phyloP scores from a whole-genome alignment of 2,888 invertebrate genomes.

The Diarsia brunnea region DNA sequence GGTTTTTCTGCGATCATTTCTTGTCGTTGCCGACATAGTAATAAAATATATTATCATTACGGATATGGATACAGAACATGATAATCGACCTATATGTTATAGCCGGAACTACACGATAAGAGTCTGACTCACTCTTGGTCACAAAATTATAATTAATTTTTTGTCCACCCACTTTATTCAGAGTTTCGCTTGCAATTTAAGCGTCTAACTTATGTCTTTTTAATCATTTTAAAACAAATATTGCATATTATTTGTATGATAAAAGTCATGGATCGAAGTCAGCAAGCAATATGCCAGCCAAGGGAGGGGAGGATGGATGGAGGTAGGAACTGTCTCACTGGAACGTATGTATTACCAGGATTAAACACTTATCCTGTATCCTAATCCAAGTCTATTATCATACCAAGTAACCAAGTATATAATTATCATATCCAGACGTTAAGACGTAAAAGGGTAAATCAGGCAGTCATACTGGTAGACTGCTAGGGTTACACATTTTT shows the following conservation, averaged over 20 bases:
- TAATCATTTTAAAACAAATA: neutral
- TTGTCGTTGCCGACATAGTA: neutral
- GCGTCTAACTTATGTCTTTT: neutral
- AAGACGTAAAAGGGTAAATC: neutral
- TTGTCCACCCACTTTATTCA: neutral
- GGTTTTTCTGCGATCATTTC: slow-evolving; percentile 33
- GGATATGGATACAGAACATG: slow-evolving; percentile 49
- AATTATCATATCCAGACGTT: too few relatives aligned
- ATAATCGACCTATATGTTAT: slow-evolving; percentile 36
- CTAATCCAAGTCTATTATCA: too few relatives aligned
- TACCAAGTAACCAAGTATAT: too few relatives aligned
- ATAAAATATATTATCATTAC: slow-evolving; percentile 13
- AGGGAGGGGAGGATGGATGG: too few relatives aligned
- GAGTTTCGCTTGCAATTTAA: neutral
- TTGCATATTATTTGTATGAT: neutral
- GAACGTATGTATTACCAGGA: neutral
- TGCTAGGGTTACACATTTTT: neutral
- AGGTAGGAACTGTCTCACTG: neutral
- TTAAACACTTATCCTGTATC: neutral
- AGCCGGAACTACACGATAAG: slow-evolving; percentile 57
- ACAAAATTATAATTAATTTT: slow-evolving; percentile 9
- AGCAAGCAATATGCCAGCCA: neutral
- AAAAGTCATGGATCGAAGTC: neutral
- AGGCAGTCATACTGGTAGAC: neutral
- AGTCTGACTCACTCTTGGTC: slow-evolving; percentile 40